phyloP scores from a whole-genome alignment of 1,140 invertebrate genomes.

The Euschistus heros region DNA sequence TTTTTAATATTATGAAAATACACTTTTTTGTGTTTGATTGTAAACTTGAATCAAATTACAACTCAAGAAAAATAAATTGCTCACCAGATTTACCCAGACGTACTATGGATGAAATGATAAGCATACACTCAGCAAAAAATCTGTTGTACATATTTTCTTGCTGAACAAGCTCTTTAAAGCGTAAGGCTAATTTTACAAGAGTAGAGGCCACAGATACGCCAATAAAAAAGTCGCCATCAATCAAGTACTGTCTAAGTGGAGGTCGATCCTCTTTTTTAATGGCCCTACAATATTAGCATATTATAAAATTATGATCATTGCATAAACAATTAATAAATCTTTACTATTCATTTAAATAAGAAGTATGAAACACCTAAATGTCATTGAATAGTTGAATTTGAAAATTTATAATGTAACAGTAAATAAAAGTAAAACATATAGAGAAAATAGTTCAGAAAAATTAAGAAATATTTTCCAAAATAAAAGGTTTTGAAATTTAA shows the following conservation, averaged over 20 bases:
- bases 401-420: no score
- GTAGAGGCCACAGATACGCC: slow-evolving; percentile 83
- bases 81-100: slow-evolving; percentile 59
- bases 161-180: slow-evolving; percentile 47
- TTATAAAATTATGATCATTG: background rate
- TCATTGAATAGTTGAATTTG: no score
- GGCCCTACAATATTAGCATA: slow-evolving; percentile 21
- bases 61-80: slow-evolving; percentile 29
- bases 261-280: slow-evolving; percentile 59
- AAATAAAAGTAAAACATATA: no score
- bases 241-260: slow-evolving; percentile 73
- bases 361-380: no score
- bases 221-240: slow-evolving; percentile 94
- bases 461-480: no score
- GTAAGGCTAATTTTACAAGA: slow-evolving; percentile 78
- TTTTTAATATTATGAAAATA: no score
- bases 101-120: slow-evolving; percentile 60
- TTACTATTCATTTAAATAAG: no score
- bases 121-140: slow-evolving; percentile 66
- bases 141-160: slow-evolving; percentile 49
- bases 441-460: no score
- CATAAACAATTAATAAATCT: background rate
- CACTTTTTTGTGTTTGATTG: no score
- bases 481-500: no score
- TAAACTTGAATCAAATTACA: no score